Evolutionary conservation across 2,888 invertebrate genomes (phyloP), one percentile per base, ranked within the genome.

Genomic region (Limnephilus lunatus): DNA sequence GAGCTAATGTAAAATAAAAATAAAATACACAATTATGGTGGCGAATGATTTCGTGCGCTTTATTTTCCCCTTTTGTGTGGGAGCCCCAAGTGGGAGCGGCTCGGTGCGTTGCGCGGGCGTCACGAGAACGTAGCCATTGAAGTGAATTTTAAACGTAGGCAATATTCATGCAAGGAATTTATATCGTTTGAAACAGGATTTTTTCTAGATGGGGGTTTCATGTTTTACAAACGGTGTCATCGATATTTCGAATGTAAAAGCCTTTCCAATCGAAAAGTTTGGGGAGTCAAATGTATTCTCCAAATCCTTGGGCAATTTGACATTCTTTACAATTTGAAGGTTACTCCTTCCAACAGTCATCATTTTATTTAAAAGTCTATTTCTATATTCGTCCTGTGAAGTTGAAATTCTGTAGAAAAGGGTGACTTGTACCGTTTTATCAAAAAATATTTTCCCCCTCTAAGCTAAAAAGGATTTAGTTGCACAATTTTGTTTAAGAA

Each of bases 201-300:
- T 83, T 83, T 44, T 44, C 25, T 30, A 30, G 90, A 93, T 93
- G 92, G 92, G 85, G 87, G 90, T 89, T 90, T 92, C 92, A 53
- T 93, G 92, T 93, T 90, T 91, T 88, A 81, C 92, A 90, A 93
- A 92, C 91, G 82, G 88, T 81, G 89, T 93, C 90, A 44, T 89
- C 81, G 80, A 86, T 81, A 91, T 85, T 83, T 44, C 81, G 14
- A 68, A 90, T 14, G 44, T 44, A n/a, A 44, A 86, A 86, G 44
- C 39, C 30, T 44, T 86, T 44, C 25, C 48, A 30, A 39, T 39
- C 25, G 83, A 32, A 30, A 44, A 86, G 48, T 86, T 86, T 86
- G 44, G 86, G n/a, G 19, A 83, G 83, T 44, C 39, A 44, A 30
- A 39, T 39, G 44, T 30, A 25, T 15, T 25, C 35, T 44, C 44